Evolutionary conservation across 2,797 vertebrate genomes (phyloP).

Genomic region (Channallabes apus): DNA sequence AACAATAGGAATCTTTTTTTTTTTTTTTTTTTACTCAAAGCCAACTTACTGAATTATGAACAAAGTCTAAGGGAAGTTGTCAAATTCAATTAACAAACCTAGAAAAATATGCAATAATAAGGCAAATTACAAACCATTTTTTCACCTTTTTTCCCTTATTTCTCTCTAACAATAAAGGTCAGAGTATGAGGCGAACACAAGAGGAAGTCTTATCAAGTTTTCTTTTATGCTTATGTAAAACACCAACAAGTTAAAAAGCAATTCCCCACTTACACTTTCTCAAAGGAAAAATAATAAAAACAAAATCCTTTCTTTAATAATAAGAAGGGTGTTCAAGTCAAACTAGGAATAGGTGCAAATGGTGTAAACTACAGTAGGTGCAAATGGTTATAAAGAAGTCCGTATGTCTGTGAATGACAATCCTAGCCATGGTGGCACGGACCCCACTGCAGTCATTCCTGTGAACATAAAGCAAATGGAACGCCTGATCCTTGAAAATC

Average conservation of each 20-base stretch:
- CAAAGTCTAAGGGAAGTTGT: background rate
- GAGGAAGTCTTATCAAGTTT: background rate
- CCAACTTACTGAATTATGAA: background rate
- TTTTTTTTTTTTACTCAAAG: background rate
- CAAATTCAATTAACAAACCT: background rate
- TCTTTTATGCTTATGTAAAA: background rate
- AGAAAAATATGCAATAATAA: background rate
- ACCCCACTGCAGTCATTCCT: too few relatives aligned
- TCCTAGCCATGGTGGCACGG: too few relatives aligned
- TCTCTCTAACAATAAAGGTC: background rate
- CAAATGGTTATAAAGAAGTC: too few relatives aligned
- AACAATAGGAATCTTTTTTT: background rate
- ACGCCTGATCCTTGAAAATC: too few relatives aligned
- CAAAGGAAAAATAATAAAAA: background rate
- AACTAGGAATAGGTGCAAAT: too few relatives aligned
- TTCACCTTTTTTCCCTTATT: background rate
- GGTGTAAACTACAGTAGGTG: too few relatives aligned
- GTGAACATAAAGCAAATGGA: too few relatives aligned
- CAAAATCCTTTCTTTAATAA: background rate
- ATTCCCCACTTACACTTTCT: background rate
- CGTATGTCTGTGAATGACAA: too few relatives aligned
- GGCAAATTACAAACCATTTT: background rate
- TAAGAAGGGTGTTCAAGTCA: too few relatives aligned
- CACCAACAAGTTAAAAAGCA: background rate
- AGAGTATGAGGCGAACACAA: background rate